Base-by-base conservation (phyloP, 2,888 invertebrate genomes). In the Melanotus villosus region DNA sequence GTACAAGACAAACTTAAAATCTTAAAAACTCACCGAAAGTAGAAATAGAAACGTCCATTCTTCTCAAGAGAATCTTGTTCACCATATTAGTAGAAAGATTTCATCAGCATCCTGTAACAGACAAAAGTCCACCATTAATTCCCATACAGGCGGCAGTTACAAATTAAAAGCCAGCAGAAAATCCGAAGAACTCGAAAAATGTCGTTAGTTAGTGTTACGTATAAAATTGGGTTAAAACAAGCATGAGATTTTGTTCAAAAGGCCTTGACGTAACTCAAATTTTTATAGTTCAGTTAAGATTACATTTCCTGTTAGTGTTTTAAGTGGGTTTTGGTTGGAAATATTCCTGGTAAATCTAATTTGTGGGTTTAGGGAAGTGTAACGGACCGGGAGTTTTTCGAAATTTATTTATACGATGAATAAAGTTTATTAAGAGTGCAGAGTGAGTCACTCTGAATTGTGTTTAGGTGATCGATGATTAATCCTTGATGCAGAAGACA, bases 101-200 rank as follows among this genome's bases (percentile, higher is more conserved):
- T 32, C 10, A 52, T 56, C 56, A 56, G 56, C 56, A 56, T 21
- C 56, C 56, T 56, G 56, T 9, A 56, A 56, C 34, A 56, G 36
- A 21, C 16, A 30, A 9, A 47, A 47, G 19, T 21, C 2, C n/a
- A 26, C 26, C 18, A 6, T 45, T 45, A 45, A 16, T 18, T 45
- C 7, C 26, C 7, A 26, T 26, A 26, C 4, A n/a, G n/a, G n/a
- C 32, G 6, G 32, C 6, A 32, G 9, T 32, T 32, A 32, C 32
- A 32, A 32, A 32, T 32, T 7, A 32, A 32, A 32, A n/a, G n/a
- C n/a, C n/a, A 26, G 26, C 26, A 7, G 26, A 26, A 26, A 26
- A 26, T 26, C 26, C 7, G 26, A 26, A 26, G 26, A 3, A 26
- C 26, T 26, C 26, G 26, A 7, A 26, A 26, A 23, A 23, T 12